These are phyloP conservation scores for Tragelaphus strepsiceros DNA, from an alignment of 2,113 vertebrate genomes.

Conservation along the genomic window DNA sequence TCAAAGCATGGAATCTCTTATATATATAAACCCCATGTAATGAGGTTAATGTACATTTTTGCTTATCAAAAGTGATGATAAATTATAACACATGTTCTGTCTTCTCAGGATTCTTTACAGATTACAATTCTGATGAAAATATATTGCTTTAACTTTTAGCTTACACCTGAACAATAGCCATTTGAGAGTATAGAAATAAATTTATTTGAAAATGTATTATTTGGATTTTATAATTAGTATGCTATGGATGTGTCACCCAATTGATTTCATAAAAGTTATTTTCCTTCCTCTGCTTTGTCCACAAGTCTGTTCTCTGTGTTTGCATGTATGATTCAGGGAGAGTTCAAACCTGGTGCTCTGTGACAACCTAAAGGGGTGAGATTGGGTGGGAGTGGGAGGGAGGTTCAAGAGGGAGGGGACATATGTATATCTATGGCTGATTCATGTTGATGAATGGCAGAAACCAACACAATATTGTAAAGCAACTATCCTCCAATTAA, in stretches of 20 bases:
- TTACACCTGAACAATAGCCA: neutral
- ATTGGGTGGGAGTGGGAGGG: neutral
- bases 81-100: neutral
- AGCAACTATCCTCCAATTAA: neutral
- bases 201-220: conserved; percentile 5
- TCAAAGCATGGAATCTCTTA: neutral
- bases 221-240: conserved; percentile 5
- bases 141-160: neutral
- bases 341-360: neutral
- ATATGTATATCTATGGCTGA: neutral
- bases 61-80: neutral
- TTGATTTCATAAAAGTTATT: neutral
- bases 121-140: neutral
- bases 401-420: neutral
- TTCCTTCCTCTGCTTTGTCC: neutral
- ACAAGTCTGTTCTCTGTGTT: neutral
- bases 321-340: neutral
- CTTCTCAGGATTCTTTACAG: neutral
- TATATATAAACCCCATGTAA: neutral
- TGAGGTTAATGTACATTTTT: neutral
- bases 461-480: neutral
- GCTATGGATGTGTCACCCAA: neutral
- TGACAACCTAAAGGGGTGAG: neutral
- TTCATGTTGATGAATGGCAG: neutral
- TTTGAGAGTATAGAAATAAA: neutral